Evolutionary conservation across 2,113 vertebrate species (phyloP).

Genomic region (Petrocephalus zakoni): DNA sequence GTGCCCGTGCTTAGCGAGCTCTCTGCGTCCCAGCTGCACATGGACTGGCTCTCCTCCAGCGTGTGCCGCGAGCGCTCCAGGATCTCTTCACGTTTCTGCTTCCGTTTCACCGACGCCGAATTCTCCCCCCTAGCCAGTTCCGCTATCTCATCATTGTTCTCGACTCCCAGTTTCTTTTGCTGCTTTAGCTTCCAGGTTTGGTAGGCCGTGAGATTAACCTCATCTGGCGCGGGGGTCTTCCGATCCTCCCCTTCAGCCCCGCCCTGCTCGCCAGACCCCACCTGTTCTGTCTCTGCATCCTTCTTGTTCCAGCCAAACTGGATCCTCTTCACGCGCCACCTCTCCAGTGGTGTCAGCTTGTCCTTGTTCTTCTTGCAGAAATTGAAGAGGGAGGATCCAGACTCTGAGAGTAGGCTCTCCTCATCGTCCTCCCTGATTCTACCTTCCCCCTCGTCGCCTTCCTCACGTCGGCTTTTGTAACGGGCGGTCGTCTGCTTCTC

Average conservation of each 20-base stretch:
- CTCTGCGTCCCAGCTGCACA: constrained; percentile 77
- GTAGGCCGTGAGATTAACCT: constrained; percentile 79
- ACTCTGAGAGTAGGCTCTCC: constrained; percentile 73
- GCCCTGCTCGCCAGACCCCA: constrained; percentile 40
- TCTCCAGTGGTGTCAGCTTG: constrained; percentile 79
- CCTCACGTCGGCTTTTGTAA: constrained; percentile 40
- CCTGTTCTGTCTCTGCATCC: constrained; percentile 54
- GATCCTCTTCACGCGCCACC: constrained; percentile 91
- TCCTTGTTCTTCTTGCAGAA: constrained; percentile 90
- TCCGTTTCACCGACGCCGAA: constrained; percentile 63
- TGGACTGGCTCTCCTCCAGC: constrained; percentile 84
- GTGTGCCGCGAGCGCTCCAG: constrained; percentile 79
- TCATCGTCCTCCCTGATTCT: constrained; percentile 61
- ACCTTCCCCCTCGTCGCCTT: constrained; percentile 31
- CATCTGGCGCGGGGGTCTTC: constrained; percentile 50
- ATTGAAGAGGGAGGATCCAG: constrained; percentile 77
- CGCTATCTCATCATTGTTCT: constrained; percentile 73
- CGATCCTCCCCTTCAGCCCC: constrained; percentile 41
- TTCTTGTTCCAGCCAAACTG: constrained; percentile 94
- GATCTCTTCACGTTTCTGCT: constrained; percentile 79
- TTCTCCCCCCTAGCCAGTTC: constrained; percentile 75
- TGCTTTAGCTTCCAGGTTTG: constrained; percentile 87
- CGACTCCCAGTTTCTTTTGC: constrained; percentile 76
- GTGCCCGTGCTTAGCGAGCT: constrained; percentile 66
- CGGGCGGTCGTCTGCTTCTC: constrained; percentile 72